Percentiles rank a stretch among this genome's conserved stretches.
Evolutionary conservation across 2,113 vertebrate species (phyloP).

Genomic region (Bolborhynchus lineola): DNA sequence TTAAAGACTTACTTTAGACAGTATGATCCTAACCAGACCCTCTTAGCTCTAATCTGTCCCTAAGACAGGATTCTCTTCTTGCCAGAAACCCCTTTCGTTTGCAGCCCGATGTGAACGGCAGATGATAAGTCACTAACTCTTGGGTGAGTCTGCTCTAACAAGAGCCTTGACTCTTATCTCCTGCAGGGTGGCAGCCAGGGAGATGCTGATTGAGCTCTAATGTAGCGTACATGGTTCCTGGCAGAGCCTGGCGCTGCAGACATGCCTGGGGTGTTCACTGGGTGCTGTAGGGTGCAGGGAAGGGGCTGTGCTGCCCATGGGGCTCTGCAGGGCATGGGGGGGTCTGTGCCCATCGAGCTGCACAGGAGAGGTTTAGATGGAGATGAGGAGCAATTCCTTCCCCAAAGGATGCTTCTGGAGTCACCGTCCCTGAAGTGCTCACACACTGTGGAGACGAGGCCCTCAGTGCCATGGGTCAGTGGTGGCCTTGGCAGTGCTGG

Average conservation of each 20-base stretch:
- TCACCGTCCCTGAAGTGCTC: too few species aligned
- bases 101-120: background rate
- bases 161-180: slow-evolving; percentile 14
- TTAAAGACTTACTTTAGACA: background rate
- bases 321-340: background rate
- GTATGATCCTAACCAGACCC: background rate
- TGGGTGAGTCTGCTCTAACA: background rate
- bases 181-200: background rate
- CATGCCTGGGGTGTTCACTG: background rate
- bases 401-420: too few species aligned
- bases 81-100: slow-evolving; percentile 25
- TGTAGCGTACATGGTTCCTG: background rate
- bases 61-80: background rate
- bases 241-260: background rate
- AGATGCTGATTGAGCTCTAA: slow-evolving; percentile 12
- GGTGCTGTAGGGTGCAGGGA: background rate
- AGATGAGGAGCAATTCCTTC: background rate
- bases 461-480: background rate
- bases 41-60: slow-evolving; percentile 23
- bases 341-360: background rate
- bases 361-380: background rate
- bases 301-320: background rate
- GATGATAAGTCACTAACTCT: slow-evolving; percentile 43
- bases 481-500: background rate
- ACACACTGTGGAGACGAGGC: too few species aligned